Base-by-base conservation (phyloP, 2,797 vertebrate species). In the Falco rusticolus region DNA sequence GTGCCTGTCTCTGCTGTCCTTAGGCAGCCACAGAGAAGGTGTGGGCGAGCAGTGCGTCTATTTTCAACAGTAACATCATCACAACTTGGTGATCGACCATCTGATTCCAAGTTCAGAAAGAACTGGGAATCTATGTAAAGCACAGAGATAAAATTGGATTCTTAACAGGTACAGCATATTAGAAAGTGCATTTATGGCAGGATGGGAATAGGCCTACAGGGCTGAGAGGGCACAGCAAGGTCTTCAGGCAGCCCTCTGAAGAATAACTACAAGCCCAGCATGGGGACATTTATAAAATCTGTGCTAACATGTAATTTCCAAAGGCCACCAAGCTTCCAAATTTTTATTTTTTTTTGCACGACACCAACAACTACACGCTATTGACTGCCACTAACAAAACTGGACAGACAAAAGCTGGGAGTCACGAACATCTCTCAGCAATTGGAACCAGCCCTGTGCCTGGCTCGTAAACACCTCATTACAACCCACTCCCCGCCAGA, bases 391-490 rank as follows among this genome's bases (percentile, higher is more conserved):
- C 80, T n/a, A 41, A 69, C 34, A 57, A 72, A 84, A 79, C 11
- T 0, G 0, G 79, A 48, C 53, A 43, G 64, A 65, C 72, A 72
- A 84, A 93, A 80, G 59, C 82, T 84, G 59, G 20, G 74, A 93
- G 61, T 66, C 71, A 54, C 0, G 0, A 50, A 41, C 25, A 53
- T 50, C 79, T 47, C 56, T 71, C 34, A n/a, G 63, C 33, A 47
- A 39, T 6, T 63, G 71, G 54, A 93, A 81, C 25, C 28, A 93
- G 75, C 56, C 84, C 84, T 2, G 0, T 13, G 63, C 28, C n/a
- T 26, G 29, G 68, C 78, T 93, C 65, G 0, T 95, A 96, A 97
- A 93, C 89, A 96, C 82, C 63, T 97, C 84, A 6, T 93, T 94
- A 81, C 69, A 95, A 48, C 79, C 93, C 90, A 82, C 89, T 84